Base-by-base conservation (phyloP, 2,888 invertebrate genomes). In the Ophioninae sp. region DNA sequence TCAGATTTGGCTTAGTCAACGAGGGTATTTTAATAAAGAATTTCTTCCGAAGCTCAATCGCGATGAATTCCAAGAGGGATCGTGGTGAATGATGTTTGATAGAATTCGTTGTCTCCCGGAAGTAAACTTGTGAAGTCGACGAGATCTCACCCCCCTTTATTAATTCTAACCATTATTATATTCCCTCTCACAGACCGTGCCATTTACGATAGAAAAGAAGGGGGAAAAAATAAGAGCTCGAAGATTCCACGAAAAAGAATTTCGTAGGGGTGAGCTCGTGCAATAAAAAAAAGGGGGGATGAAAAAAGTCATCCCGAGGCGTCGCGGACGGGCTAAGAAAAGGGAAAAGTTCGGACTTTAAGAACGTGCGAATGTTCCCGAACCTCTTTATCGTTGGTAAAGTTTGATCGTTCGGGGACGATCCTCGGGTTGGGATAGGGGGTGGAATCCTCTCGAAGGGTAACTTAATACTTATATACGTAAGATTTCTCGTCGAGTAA, bases 351-450 rank as follows among this genome's bases (percentile, higher is more conserved):
- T 84, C 80, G 71, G 86, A 86, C 83, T 75, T 85, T 87, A 85
- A 87, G 84, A 83, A 86, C 84, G 87, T 87, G 87, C 83, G 82
- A 87, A 87, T 86, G 85, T 79, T 63, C 80, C 79, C 20, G 56
- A 81, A 75, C 79, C 71, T 77, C 79, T 84, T 87, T 87, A 87
- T 87, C 86, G 82, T 73, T 69, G 83, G 68, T 72, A 78, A 84
- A 86, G 82, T 81, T 85, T 85, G 79, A 85, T 85, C 79, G 82
- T 79, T 58, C 37, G 68, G 44, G 74, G 44, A 64, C 51, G 41
- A 30, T 30, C 2, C 30, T 30, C 30, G 68, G 67, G 79, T 39
- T 79, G 75, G 61, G 58, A 59, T 20, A 63, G 22, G 30, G 63
- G 63, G 63, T 30, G 9, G 63, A 80, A 82, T 67, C 20, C 80